Percentiles rank a stretch among this genome's conserved stretches.
phyloP scores from a whole-genome alignment of 35 echinoderm and acorn worm species.

The Ophioderma brevispina region DNA sequence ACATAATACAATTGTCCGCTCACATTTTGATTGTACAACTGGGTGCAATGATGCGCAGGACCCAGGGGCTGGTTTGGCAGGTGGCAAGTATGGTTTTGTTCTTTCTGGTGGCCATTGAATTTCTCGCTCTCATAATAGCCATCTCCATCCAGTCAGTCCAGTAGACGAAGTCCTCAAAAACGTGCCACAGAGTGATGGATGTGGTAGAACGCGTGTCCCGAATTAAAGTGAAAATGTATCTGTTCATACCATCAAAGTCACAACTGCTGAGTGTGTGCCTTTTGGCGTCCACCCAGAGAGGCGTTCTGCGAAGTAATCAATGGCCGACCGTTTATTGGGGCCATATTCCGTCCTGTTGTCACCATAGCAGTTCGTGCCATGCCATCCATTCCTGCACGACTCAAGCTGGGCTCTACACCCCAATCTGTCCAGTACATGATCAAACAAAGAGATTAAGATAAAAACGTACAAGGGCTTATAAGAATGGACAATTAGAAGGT shows the following conservation, averaged over 20 bases:
- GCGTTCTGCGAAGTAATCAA: slow-evolving; percentile 60
- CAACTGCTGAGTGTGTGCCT: slow-evolving; percentile 47
- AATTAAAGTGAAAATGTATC: slow-evolving; percentile 38
- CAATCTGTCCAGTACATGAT: slow-evolving; percentile 96
- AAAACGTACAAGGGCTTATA: background rate
- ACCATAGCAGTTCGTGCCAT: slow-evolving; percentile 36
- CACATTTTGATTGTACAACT: too few species aligned
- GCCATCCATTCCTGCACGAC: slow-evolving; percentile 90
- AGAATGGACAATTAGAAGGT: background rate
- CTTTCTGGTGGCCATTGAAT: too few species aligned
- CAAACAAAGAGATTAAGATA: background rate
- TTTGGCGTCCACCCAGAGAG: slow-evolving; percentile 92
- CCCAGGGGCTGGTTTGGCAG: too few species aligned
- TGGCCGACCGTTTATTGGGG: slow-evolving; percentile 83
- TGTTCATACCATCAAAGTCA: slow-evolving; percentile 58
- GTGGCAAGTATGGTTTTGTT: too few species aligned
- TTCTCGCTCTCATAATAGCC: slow-evolving; percentile 70
- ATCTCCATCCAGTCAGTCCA: slow-evolving; percentile 89
- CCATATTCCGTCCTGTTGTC: slow-evolving; percentile 46
- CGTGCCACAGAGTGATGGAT: slow-evolving; percentile 85
- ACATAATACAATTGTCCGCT: too few species aligned
- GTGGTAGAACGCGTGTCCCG: slow-evolving; percentile 20
- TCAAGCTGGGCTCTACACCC: slow-evolving; percentile 54
- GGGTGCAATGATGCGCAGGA: too few species aligned
- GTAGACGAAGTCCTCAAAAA: slow-evolving; percentile 89